Evolutionary conservation across 2,113 vertebrate species (phyloP), one percentile per base, ranked within the genome.

Genomic region (Catagonus wagneri): DNA sequence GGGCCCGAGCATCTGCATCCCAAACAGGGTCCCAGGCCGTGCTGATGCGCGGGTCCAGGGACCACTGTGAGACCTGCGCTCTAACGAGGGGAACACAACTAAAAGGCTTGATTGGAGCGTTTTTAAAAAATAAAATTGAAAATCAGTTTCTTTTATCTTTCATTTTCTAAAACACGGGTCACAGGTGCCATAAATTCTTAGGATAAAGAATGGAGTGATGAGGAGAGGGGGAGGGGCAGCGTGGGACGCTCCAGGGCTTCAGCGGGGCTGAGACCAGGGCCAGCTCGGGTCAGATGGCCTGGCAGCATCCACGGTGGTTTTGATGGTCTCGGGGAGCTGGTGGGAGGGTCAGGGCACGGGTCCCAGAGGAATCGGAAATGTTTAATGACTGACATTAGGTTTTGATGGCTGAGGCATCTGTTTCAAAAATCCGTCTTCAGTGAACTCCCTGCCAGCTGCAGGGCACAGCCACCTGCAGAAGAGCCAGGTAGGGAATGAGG

Each of bases 271-370:
- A 14, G 32, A 34, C n/a, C 52, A 5, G 63, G 34, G 65, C 34
- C 27, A 0, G 65, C 3, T 0, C 0, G 1, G 0, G 4, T 13
- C 39, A 14, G 10, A 5, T 1, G 7, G 29, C 1, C 5, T 2
- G 2, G 29, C 14, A 8, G 2, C n/a, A 1, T 19, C 63, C 60
- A 2, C 3, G 0, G 58, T 36, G 1, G 14, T 11, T 58, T 36
- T 20, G 20, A 63, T 2, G 29, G 13, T 72, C 23, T 4, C 29
- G 4, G 29, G 25, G 71, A 19, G 12, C n/a, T 3, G 54, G 61
- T 9, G 6, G 32, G 17, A 36, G 56, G 72, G 63, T 8, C 23
- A 0, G 0, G 10, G 16, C 23, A 6, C 6, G 1, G 61, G 25
- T 15, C 34, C 71, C 34, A 0, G 29, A 6, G 2, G 7, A 80